Evolutionary conservation across 2,888 invertebrate species (phyloP).

Genomic region (Noctua pronuba): DNA sequence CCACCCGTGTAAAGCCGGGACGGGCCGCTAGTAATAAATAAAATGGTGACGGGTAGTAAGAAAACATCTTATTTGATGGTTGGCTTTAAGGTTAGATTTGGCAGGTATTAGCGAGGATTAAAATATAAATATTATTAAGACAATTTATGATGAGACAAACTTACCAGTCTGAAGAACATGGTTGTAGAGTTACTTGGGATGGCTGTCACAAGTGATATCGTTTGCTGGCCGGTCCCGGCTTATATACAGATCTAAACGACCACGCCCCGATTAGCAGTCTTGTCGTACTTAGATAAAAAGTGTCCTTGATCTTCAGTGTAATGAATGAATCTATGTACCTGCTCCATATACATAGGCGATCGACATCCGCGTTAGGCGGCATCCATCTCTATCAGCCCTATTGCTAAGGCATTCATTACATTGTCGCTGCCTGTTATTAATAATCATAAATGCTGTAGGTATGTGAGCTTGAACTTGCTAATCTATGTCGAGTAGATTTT

Average conservation of each 20-base stretch:
- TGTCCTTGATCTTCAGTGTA: slow-evolving; percentile 88
- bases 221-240: slow-evolving; percentile 70
- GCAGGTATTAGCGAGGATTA: neutral
- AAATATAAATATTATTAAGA: slow-evolving; percentile 7
- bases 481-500: slow-evolving; percentile 39
- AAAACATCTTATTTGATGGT: neutral
- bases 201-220: slow-evolving; percentile 85
- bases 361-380: slow-evolving; percentile 79
- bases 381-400: slow-evolving; percentile 46
- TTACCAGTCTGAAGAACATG: slow-evolving; percentile 88
- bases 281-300: slow-evolving; percentile 80
- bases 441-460: slow-evolving; percentile 17
- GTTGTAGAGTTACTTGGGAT: slow-evolving; percentile 80
- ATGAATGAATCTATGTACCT: slow-evolving; percentile 77
- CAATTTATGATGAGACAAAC: slow-evolving; percentile 53
- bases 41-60: neutral
- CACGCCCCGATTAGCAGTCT: slow-evolving; percentile 82
- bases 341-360: slow-evolving; percentile 69
- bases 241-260: slow-evolving; percentile 83
- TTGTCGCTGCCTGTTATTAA: slow-evolving; percentile 39
- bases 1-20: no score
- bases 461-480: slow-evolving; percentile 28
- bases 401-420: slow-evolving; percentile 43
- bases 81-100: neutral
- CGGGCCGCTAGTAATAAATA: no score